Percentiles rank a stretch among this genome's conserved stretches.
Conservation (phyloP, 2,888 invertebrate species). For the Metallyticus violacea region DNA sequence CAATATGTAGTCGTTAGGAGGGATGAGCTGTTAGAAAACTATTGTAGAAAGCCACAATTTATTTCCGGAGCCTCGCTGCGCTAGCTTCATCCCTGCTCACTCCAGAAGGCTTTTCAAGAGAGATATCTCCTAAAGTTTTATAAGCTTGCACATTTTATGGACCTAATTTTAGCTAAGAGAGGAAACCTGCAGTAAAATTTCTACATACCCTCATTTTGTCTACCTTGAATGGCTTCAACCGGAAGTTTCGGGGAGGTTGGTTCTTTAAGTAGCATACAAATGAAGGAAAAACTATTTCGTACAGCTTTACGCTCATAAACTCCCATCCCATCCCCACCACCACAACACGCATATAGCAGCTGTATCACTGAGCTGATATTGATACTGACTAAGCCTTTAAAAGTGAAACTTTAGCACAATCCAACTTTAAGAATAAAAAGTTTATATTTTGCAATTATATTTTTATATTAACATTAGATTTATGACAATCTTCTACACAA, state of each 20-base stretch:
- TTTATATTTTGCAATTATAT: no score
- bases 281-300: neutral
- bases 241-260: neutral
- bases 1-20: neutral
- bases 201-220: neutral
- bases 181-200: neutral
- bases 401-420: no score
- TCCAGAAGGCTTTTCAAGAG: no score
- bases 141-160: neutral
- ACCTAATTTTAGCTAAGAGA: neutral
- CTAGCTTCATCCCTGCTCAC: no score
- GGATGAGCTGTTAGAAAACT: neutral
- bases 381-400: no score
- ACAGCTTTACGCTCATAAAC: no score
- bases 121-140: neutral
- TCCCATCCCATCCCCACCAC: no score
- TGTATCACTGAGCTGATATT: no score
- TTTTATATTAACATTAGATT: no score
- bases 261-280: neutral
- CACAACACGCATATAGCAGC: no score
- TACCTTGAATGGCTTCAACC: neutral
- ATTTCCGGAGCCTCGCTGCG: neutral
- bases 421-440: no score
- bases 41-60: neutral
- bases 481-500: no score